Conservation (phyloP, 1,140 invertebrate genomes). For the Papilio polytes region DNA sequence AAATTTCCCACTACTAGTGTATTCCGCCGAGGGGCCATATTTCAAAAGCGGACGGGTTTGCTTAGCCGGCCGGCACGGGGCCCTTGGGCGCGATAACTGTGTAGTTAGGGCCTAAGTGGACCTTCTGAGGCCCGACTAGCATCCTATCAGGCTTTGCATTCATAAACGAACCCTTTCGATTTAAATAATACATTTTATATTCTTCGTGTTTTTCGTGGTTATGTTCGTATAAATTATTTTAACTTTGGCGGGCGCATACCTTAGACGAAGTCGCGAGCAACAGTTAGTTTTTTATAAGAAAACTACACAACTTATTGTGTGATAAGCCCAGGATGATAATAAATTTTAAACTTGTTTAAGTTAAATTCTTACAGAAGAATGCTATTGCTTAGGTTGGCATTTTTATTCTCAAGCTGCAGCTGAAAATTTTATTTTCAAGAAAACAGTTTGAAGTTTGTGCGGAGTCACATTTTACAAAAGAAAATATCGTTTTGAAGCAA, state of each 20-base stretch:
- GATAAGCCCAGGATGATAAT: too few relatives aligned
- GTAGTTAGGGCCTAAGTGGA: constrained; percentile 34
- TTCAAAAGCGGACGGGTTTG: constrained; percentile 15
- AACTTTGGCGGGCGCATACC: too few relatives aligned
- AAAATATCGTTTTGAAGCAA: constrained; percentile 5
- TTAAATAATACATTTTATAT: constrained; percentile 24
- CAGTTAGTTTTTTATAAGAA: too few relatives aligned
- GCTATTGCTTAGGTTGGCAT: not conserved
- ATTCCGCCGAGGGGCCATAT: constrained; percentile 15
- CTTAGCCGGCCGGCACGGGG: constrained; percentile 12
- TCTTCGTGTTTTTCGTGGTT: not conserved
- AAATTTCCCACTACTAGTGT: constrained; percentile 23
- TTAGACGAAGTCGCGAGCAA: too few relatives aligned
- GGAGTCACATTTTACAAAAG: constrained; percentile 21
- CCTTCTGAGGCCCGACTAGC: constrained; percentile 19
- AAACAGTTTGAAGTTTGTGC: constrained; percentile 12
- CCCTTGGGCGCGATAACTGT: constrained; percentile 26
- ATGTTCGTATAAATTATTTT: not conserved
- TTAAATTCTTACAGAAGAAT: not conserved
- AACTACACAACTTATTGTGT: too few relatives aligned
- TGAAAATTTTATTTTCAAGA: constrained; percentile 23
- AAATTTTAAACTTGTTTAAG: too few relatives aligned
- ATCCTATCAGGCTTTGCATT: constrained; percentile 34
- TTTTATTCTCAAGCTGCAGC: not conserved
- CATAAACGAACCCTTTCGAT: constrained; percentile 25